Conservation (phyloP, 2,888 invertebrate genomes). For the Abscondita cerata region DNA sequence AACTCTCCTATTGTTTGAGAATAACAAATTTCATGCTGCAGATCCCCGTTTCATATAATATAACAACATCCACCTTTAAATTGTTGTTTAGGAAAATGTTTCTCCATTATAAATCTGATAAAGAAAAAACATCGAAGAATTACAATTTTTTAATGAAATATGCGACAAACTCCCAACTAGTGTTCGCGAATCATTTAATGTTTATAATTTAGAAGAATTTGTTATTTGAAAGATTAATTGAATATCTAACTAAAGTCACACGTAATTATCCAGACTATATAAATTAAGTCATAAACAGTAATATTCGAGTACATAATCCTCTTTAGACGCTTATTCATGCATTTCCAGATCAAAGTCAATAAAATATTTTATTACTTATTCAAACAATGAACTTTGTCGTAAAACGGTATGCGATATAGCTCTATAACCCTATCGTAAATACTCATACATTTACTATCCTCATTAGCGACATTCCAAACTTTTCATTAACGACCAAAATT, state of each 20-base stretch:
- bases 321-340: conserved; percentile 1
- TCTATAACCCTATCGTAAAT: not conserved
- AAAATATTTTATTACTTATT: conserved; percentile 19
- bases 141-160: no score
- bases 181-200: not conserved
- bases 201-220: not conserved
- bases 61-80: not conserved
- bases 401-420: conserved; percentile 8
- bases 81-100: not conserved
- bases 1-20: conserved; percentile 24
- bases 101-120: no score
- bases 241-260: not conserved
- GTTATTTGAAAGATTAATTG: not conserved
- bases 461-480: no score
- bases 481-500: no score
- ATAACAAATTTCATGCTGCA: conserved; percentile 20
- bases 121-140: no score
- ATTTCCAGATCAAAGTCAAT: conserved; percentile 12
- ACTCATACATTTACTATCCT: no score
- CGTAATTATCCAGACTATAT: not conserved
- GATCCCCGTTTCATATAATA: conserved; percentile 4
- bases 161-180: not conserved
- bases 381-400: conserved; percentile 15
- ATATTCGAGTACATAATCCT: not conserved
- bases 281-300: conserved; percentile 12